Base-by-base conservation (phyloP, 2,888 invertebrate species). In the Brachypalpus laphriformis region DNA sequence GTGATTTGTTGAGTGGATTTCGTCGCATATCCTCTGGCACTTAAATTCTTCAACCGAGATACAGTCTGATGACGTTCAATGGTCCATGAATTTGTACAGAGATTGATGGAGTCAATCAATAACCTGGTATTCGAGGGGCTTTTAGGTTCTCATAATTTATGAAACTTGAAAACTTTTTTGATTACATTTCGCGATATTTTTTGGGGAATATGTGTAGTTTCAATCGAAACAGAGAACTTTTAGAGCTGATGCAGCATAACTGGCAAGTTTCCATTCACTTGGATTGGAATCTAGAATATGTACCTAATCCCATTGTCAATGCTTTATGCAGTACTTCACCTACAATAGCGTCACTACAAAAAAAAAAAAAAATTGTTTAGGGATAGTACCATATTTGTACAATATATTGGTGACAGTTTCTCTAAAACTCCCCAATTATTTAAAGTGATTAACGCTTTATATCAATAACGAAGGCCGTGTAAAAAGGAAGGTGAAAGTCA, bases 61-160 rank as follows among this genome's bases (percentile, higher is more conserved):
- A 49, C 18, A n/a, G 51, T 42, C 45, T 49, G 59, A 42, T 25
- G 51, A 51, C 45, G 34, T 47, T 63, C 74, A 63, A 54, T 74
- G 42, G 51, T 1, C 63, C 42, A 28, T 65, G 31, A 56, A 8
- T 56, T 16, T 65, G 45, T 11, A n/a, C 20, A 18, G 56, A 25
- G 74, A 65, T 75, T 65, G 65, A 65, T 65, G 65, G 47, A 65
- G 31, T 42, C 45, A 65, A 75, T 75, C 65, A 47, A 47, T 59
- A 59, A 57, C 37, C 14, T 47, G 37, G 4, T 22, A 25, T 56
- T 1, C 8, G 9, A 4, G 11, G 31, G n/a, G 8, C n/a, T 16
- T 16, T 31, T 45, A 42, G 16, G 14, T 25, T 16, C 8, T 31
- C 20, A 31, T 9, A 54, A 54, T 31, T 28, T 28, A 37, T 57